Conservation (phyloP, 2,888 invertebrate genomes). For the Ectropis crepuscularia region DNA sequence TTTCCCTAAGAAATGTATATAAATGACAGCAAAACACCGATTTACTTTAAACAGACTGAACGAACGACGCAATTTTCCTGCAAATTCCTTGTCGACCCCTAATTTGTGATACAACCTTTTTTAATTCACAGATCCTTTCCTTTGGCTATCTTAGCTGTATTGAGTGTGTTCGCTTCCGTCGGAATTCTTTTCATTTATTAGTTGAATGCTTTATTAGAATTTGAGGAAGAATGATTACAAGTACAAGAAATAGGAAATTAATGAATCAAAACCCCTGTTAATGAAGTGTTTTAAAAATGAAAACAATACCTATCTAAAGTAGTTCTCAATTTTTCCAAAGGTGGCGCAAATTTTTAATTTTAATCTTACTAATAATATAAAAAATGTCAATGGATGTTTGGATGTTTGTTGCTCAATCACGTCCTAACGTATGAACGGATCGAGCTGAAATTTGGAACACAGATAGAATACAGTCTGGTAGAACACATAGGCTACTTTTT, state of each 20-base stretch:
- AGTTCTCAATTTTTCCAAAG: too few relatives aligned
- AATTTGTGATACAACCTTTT: slow-evolving; percentile 33
- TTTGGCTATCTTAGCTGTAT: slow-evolving; percentile 3
- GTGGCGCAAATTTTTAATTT: too few relatives aligned
- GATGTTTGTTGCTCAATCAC: too few relatives aligned
- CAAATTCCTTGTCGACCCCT: slow-evolving; percentile 29
- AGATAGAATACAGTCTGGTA: too few relatives aligned
- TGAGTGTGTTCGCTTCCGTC: slow-evolving; percentile 6
- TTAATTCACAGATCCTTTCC: slow-evolving; percentile 25
- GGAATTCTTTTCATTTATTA: slow-evolving; percentile 9
- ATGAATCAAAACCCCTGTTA: background rate
- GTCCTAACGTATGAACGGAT: too few relatives aligned
- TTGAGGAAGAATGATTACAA: background rate
- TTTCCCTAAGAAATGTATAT: slow-evolving; percentile 20
- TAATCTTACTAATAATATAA: too few relatives aligned
- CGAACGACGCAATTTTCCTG: slow-evolving; percentile 17
- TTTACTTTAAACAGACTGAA: slow-evolving; percentile 22
- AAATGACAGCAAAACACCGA: slow-evolving; percentile 16
- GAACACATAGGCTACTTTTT: too few relatives aligned
- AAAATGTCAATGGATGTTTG: too few relatives aligned
- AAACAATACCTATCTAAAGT: too few relatives aligned
- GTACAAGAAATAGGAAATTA: background rate
- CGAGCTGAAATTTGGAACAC: too few relatives aligned
- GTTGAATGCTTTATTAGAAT: slow-evolving; percentile 13
- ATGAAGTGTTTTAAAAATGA: too few relatives aligned